phyloP scores from a whole-genome alignment of 2,888 invertebrate genomes.

The Oscheius sp. region DNA sequence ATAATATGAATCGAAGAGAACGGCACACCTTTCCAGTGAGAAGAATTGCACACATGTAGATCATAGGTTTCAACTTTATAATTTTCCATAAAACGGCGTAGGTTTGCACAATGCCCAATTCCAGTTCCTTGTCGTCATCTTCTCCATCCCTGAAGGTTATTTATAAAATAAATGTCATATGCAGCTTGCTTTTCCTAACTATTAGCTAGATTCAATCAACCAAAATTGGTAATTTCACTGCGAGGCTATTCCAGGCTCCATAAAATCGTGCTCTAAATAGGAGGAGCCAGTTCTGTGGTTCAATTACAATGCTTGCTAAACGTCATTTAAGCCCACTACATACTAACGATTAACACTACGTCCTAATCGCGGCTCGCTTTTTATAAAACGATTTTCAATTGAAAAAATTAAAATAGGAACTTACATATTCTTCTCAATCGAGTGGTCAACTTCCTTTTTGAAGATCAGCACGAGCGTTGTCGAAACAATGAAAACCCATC shows the following conservation, averaged over 20 bases:
- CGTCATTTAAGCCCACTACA: conserved; percentile 1
- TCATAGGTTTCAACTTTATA: conserved; percentile 85
- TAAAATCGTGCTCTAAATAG: conserved; percentile 18
- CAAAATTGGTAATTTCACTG: conserved; percentile 23
- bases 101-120: conserved; percentile 79
- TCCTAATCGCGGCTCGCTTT: no score
- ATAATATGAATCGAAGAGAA: no score
- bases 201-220: conserved; percentile 19
- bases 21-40: conserved; percentile 86
- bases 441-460: conserved; percentile 83
- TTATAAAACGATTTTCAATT: conserved; percentile 70
- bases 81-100: conserved; percentile 87
- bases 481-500: conserved; percentile 87
- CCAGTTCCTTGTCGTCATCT: conserved; percentile 77
- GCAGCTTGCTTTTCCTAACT: conserved; percentile 2
- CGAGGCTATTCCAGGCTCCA: conserved; percentile 11
- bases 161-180: neutral
- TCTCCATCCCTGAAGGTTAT: conserved; percentile 32
- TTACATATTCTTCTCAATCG: conserved; percentile 60
- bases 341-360: conserved; percentile 37
- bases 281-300: neutral
- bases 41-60: conserved; percentile 83
- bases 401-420: conserved; percentile 1
- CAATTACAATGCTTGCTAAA: conserved; percentile 2
- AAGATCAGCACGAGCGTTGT: conserved; percentile 89